phyloP scores from a whole-genome alignment of 2,888 invertebrate genomes.

The Pyrocoelia pectoralis region DNA sequence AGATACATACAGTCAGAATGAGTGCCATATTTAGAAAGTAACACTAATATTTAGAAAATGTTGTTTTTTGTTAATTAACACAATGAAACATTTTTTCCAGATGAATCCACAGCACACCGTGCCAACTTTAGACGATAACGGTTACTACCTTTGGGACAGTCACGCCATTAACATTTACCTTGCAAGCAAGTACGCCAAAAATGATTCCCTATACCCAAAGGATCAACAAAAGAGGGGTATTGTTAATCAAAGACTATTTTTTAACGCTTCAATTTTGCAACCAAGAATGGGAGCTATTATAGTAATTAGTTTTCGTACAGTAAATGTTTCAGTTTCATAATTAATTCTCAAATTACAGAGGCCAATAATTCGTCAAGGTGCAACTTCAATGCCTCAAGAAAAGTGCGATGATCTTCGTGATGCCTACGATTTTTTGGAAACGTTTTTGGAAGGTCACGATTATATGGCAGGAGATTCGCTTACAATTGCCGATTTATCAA shows the following conservation, averaged over 20 bases:
- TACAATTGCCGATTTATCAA: slow-evolving; percentile 65
- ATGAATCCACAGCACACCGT: slow-evolving; percentile 67
- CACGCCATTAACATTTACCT: slow-evolving; percentile 64
- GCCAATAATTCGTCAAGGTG: slow-evolving; percentile 20
- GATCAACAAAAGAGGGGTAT: slow-evolving; percentile 62
- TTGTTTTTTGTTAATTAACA: too few relatives aligned
- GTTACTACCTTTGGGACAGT: slow-evolving; percentile 61
- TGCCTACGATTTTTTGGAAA: slow-evolving; percentile 61
- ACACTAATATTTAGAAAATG: too few relatives aligned
- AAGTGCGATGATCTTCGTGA: slow-evolving; percentile 46
- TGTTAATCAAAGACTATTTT: slow-evolving; percentile 65
- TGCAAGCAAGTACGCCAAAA: slow-evolving; percentile 63
- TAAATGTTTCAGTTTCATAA: slow-evolving; percentile 26
- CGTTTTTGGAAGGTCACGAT: slow-evolving; percentile 59
- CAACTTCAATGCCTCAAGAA: slow-evolving; percentile 18
- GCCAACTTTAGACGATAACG: slow-evolving; percentile 66
- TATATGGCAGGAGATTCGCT: slow-evolving; percentile 63
- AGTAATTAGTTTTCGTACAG: too few relatives aligned
- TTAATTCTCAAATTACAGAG: slow-evolving; percentile 11
- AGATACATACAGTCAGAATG: too few relatives aligned
- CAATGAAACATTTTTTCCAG: slow-evolving; percentile 56
- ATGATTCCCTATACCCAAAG: slow-evolving; percentile 65
- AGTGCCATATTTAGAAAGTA: too few relatives aligned
- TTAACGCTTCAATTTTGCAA: slow-evolving; percentile 63
- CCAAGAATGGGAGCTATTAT: slow-evolving; percentile 58